Conservation (phyloP, 2,888 invertebrate species). For the Steromphala cineraria region DNA sequence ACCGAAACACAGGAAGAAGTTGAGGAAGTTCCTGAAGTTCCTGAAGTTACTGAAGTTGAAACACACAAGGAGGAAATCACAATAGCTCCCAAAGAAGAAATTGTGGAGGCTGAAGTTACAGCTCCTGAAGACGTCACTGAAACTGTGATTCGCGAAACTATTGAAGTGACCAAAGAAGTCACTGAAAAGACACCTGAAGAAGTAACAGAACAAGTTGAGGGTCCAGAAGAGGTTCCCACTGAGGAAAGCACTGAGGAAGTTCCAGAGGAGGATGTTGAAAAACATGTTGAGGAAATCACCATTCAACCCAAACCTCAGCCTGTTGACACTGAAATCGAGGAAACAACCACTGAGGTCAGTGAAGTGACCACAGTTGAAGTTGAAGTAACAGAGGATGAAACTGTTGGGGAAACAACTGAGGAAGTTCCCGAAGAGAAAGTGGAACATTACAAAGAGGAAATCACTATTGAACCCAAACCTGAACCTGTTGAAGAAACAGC, state of each 20-base stretch:
- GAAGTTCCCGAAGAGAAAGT: too few species aligned
- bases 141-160: background rate
- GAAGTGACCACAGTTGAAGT: too few species aligned
- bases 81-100: background rate
- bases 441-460: too few species aligned
- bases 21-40: background rate
- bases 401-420: too few species aligned
- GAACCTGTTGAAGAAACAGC: too few species aligned
- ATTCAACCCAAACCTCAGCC: background rate
- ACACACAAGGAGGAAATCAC: background rate
- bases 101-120: background rate
- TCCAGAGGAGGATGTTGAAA: background rate
- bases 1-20: background rate
- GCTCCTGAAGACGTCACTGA: background rate
- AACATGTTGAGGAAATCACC: slow-evolving; percentile 6
- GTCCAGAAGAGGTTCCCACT: background rate
- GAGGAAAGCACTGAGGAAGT: background rate
- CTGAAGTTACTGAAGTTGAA: too few species aligned
- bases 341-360: too few species aligned
- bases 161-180: slow-evolving; percentile 19
- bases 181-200: slow-evolving; percentile 27
- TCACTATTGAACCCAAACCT: too few species aligned
- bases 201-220: background rate
- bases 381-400: too few species aligned
- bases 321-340: background rate